Evolutionary conservation across 2,888 invertebrate species (phyloP), one percentile per base, ranked within the genome.

Genomic region (Tipula confusa): DNA sequence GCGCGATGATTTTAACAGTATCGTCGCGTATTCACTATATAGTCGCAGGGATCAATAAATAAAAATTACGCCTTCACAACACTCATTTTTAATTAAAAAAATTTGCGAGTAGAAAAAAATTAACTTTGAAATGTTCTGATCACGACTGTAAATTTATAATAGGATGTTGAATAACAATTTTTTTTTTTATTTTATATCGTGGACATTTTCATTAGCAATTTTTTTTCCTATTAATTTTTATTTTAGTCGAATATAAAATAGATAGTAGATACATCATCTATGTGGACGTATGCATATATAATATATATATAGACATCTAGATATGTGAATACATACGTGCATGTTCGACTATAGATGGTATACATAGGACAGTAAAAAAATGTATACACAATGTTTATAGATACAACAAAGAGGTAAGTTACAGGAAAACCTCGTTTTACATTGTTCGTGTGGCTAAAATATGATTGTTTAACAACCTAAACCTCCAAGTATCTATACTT

Each of bases 31-130:
- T 9, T 64, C 7, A 64, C 9, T 9, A 24, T 64, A 64, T 43
- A 38, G 64, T 64, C 64, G 24, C 24, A 11, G 64, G 64, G 64
- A 64, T 64, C 64, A 64, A 64, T 64, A 64, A 64, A 64, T 64
- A 64, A 64, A n/a, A 64, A 64, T 64, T 64, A 64, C 64, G 64
- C 64, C 64, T 64, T 18, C 64, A 64, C 64, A 64, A 24, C 64
- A 64, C 64, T 64, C 64, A 64, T 64, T 64, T 64, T 64, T 64
- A 64, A 64, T 64, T 64, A 64, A 64, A 64, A n/a, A n/a, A 64
- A 64, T 64, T 64, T 64, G 64, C 64, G 64, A 64, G 24, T n/a
- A 24, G 11, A 64, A 64, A 64, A 64, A 64, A 9, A 64, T 64
- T 24, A 64, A 64, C 64, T 64, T 64, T 64, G 24, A 64, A 64